Evolutionary conservation across 2,888 invertebrate species (phyloP), one percentile per base, ranked within the genome.

Genomic region (Maniola hyperantus): DNA sequence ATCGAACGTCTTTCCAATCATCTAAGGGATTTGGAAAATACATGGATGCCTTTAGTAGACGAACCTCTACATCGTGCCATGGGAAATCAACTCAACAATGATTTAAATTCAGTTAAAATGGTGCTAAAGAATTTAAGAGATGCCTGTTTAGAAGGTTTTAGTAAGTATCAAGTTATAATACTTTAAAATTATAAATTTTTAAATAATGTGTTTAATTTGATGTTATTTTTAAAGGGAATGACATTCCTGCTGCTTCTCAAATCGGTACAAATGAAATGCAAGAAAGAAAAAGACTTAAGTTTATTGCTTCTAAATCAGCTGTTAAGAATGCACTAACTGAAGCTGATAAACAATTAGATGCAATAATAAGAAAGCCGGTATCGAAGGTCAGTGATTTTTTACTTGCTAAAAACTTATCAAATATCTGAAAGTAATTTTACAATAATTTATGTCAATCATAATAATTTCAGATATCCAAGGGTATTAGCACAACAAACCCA

Each of bases 311-410:
- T 5, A 61, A 77, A 2, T 62, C 78, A 1, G 70, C 64, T 0
- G 70, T 75, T 1, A 75, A 72, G 55, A 72, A 72, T 2, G 70
- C 69, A 10, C 58, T 83, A 39, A 68, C 71, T 6, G 71, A 72
- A 0, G 76, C 76, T 4, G 74, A 77, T 20, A 73, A 76, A 4
- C 72, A 76, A n/a, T 66, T 84, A 13, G 69, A 76, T 44, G 63
- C 62, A 6, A 55, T 46, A 13, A 15, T 34, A 7, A 34, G 20
- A 20, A 58, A 50, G 18, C 36, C 63, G 2, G n/a, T 39, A 20
- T 33, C 34, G 6, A 44, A 48, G 63, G 66, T 34, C 6, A 5
- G 6, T 34, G 7, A 59, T 15, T 15, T 10, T 8, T 48, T 15
- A 6, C 1, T 39, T 18, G 34, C 11, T n/a, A 4, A 26, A 0